Evolutionary conservation across 1,140 invertebrate species (phyloP).

Genomic region (Trialeurodes vaporariorum): DNA sequence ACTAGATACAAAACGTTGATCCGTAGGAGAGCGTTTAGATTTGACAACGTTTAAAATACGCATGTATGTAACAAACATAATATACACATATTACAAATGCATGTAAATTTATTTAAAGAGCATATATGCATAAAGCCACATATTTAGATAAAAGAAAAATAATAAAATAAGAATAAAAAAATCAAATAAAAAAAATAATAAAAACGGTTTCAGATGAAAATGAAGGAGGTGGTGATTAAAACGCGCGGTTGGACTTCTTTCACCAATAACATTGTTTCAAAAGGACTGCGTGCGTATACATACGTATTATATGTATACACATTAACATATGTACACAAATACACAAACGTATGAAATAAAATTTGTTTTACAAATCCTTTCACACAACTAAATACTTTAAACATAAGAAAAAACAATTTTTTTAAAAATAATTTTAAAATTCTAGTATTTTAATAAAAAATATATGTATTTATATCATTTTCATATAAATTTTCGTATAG

Average conservation of each 20-base stretch:
- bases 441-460: background rate
- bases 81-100: background rate
- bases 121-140: background rate
- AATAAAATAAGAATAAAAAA: too few relatives aligned
- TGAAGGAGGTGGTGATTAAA: background rate
- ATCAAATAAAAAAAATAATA: background rate
- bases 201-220: background rate
- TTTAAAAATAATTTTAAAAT: background rate
- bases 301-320: background rate
- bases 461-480: background rate
- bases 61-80: background rate
- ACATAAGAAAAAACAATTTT: background rate
- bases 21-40: background rate
- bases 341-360: background rate
- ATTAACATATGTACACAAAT: background rate
- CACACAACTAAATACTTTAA: background rate
- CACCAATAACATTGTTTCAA: background rate
- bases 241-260: background rate
- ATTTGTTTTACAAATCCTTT: slow-evolving; percentile 1
- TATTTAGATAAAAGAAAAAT: background rate
- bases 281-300: background rate
- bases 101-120: background rate
- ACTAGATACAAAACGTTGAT: background rate
- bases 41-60: background rate
- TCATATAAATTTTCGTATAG: background rate